phyloP scores from a whole-genome alignment of 30 jellyfish, hydroid and myxozoan genomes.

The Cassiopea xamachana region DNA sequence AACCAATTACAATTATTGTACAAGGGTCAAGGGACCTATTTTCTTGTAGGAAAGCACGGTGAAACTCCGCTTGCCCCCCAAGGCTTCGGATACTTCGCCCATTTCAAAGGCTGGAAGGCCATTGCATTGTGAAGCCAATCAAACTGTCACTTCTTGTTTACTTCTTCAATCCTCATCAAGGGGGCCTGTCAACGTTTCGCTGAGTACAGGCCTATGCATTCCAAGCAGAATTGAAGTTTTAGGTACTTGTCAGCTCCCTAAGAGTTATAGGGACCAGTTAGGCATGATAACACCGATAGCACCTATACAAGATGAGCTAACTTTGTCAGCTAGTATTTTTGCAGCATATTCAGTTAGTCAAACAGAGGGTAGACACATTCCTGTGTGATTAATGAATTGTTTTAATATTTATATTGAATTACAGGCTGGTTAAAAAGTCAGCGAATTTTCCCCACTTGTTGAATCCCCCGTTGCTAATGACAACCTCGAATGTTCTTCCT shows the following conservation, averaged over 20 bases:
- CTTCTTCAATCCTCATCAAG: conserved; percentile 8
- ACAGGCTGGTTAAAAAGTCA: conserved; percentile 37
- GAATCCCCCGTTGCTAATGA: background rate
- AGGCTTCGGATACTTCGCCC: background rate
- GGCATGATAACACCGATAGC: conserved; percentile 39
- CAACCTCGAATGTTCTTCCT: background rate
- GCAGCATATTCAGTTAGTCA: conserved; percentile 35
- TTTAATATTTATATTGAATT: conserved; percentile 24
- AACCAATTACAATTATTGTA: no score
- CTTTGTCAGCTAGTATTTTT: conserved; percentile 6
- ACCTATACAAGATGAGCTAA: background rate
- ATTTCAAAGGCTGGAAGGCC: background rate
- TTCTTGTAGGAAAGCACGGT: no score
- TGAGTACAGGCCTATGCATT: background rate
- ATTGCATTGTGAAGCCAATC: background rate
- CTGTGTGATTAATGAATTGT: conserved; percentile 19
- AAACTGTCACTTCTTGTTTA: background rate
- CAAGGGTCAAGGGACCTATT: no score
- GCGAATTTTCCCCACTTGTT: conserved; percentile 33
- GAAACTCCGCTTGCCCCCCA: no score
- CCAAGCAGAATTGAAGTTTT: conserved; percentile 48
- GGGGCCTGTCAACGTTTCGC: conserved; percentile 7
- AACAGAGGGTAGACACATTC: conserved; percentile 16
- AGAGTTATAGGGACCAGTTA: conserved; percentile 38
- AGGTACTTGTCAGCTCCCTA: conserved; percentile 23